Evolutionary conservation across 2,888 invertebrate genomes (phyloP).

Genomic region (Mesoligia furuncula): DNA sequence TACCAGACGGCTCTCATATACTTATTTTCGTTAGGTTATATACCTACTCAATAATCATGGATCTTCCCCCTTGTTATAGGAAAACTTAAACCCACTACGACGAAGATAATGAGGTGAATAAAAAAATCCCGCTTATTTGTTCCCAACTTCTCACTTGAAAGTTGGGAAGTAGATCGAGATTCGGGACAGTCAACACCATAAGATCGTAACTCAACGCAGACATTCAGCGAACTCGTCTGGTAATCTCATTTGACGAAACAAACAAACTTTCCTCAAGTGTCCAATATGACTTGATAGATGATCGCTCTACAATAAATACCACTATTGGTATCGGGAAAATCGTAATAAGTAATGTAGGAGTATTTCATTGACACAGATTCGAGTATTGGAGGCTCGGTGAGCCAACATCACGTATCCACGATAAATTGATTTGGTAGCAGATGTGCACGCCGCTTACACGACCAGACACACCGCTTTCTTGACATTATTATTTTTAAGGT

Average conservation of each 20-base stretch:
- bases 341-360: conserved; percentile 63
- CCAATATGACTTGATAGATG: conserved; percentile 62
- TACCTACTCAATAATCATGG: conserved; percentile 53
- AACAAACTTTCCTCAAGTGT: conserved; percentile 58
- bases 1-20: conserved; percentile 50
- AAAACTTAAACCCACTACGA: conserved; percentile 57
- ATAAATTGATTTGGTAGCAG: conserved; percentile 83
- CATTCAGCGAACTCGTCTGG: conserved; percentile 36
- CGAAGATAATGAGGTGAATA: conserved; percentile 61
- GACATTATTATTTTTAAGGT: conserved; percentile 78
- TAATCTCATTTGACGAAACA: conserved; percentile 60
- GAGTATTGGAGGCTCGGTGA: conserved; percentile 58
- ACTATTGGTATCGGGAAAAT: conserved; percentile 49
- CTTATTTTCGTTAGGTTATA: conserved; percentile 39
- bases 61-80: conserved; percentile 42
- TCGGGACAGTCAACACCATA: conserved; percentile 52
- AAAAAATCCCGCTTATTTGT: conserved; percentile 60
- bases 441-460: conserved; percentile 76
- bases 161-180: conserved; percentile 57
- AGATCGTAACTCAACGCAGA: conserved; percentile 56
- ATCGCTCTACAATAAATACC: conserved; percentile 61
- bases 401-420: conserved; percentile 77
- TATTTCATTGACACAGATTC: conserved; percentile 71
- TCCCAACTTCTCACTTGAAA: conserved; percentile 58
- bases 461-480: conserved; percentile 73